Base-by-base conservation (phyloP, 2,797 vertebrate species). In the Tympanoctomys barrerae region DNA sequence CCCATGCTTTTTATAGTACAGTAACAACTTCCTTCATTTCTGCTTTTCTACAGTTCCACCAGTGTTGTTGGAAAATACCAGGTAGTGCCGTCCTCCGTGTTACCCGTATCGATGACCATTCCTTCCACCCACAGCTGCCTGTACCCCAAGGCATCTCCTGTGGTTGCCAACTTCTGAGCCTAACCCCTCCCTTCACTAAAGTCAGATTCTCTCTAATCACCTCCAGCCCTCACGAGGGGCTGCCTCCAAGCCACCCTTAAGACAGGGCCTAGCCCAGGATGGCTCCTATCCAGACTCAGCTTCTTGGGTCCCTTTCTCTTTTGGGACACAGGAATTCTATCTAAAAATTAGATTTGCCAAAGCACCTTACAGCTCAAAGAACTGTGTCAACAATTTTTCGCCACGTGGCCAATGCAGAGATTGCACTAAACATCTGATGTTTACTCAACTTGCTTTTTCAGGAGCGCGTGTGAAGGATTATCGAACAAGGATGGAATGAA, bases 1-100 rank as follows among this genome's bases (percentile, higher is more conserved):
- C 64, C 14, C 59, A 42, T 88, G 3, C 39, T 82, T 94, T 96
- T 79, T 89, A 92, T 2, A 82, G 75, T 79, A 73, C 18, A 87
- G 68, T 89, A 4, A 80, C 79, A 92, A 31, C 21, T 62, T 49
- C 2, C 54, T 95, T 83, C 24, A 49, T 75, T 5, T 31, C 24
- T 73, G 14, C 4, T 39, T 88, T 78, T 80, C 28, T 87, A 10
- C 5, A 83, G 13, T 81, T 18, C n/a, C 9, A 22, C 2, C 10
- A 64, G 19, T 1, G 19, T 33, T 90, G 22, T 11, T 91, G 33
- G 31, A 39, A 78, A 71, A n/a, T 1, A 71, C 31, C 22, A 70
- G 21, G 73, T 42, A 77, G 19, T 0, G n/a, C 19, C 84, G 59
- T 49, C 8, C 33, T 61, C 39, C 36, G 11, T 71, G 52, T 90